These are phyloP conservation scores for Epizoanthus illoricatus DNA, from an alignment of 92 coral and sea anemone species.

Conservation along the genomic window DNA sequence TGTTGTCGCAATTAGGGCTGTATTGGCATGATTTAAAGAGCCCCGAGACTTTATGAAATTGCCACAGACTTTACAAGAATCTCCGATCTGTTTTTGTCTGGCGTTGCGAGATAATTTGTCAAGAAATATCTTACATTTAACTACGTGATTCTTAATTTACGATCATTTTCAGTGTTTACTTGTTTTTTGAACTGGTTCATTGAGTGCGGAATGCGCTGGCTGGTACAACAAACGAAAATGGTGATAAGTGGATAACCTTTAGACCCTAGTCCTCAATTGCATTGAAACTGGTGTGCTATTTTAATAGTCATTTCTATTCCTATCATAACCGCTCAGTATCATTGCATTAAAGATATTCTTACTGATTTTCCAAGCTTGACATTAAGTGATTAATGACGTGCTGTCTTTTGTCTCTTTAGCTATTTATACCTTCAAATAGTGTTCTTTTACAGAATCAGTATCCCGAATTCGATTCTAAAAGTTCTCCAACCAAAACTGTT, in stretches of 20 bases:
- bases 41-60: background rate
- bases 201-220: background rate
- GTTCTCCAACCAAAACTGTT: background rate
- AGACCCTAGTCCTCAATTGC: background rate
- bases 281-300: background rate
- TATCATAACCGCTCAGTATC: background rate
- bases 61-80: constrained; percentile 16
- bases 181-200: background rate
- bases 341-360: background rate
- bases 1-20: background rate
- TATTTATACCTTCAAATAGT: too few relatives aligned
- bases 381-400: too few relatives aligned
- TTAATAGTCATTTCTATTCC: background rate
- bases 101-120: background rate
- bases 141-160: background rate
- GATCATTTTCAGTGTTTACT: background rate
- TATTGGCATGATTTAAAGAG: constrained; percentile 22
- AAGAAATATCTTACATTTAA: background rate
- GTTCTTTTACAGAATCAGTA: background rate
- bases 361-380: too few relatives aligned
- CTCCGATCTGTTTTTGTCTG: constrained; percentile 5
- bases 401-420: too few relatives aligned
- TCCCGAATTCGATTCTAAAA: background rate
- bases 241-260: background rate
- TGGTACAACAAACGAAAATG: background rate